A percentile compares a stretch with the other conserved stretches of the same genome.
Conservation (phyloP, 2,113 vertebrate species). For the Melanerpes aurifrons region DNA sequence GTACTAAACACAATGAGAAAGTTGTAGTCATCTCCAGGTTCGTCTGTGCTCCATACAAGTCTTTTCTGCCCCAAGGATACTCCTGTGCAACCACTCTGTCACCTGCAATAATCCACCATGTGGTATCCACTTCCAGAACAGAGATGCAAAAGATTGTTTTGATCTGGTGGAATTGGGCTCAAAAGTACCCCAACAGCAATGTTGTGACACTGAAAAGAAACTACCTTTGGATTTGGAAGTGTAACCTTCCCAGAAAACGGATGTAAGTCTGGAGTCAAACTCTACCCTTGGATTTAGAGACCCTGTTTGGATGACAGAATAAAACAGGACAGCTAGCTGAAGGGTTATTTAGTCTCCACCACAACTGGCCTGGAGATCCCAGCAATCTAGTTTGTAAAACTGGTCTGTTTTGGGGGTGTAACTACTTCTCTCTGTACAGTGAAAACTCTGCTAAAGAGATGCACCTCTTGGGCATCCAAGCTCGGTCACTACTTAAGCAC, state of each 20-base stretch:
- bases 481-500: not conserved
- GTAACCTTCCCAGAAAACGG: not conserved
- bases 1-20: not conserved
- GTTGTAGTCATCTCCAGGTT: not conserved
- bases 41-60: not conserved
- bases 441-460: not conserved
- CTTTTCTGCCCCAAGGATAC: not conserved
- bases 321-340: not conserved
- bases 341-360: not conserved
- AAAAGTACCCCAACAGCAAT: not conserved
- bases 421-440: not conserved
- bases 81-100: not conserved
- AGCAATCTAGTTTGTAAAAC: not conserved
- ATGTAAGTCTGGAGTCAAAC: not conserved
- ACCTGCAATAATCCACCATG: not conserved
- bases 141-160: not conserved
- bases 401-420: not conserved
- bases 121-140: not conserved
- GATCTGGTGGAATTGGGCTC: not conserved
- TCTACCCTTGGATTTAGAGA: not conserved
- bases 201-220: not conserved
- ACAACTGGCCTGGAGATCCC: not conserved
- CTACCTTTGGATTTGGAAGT: not conserved
- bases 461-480: not conserved
- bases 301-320: not conserved